Evolutionary conservation across 2,113 vertebrate genomes (phyloP).

Genomic region (Otocyon megalotis): DNA sequence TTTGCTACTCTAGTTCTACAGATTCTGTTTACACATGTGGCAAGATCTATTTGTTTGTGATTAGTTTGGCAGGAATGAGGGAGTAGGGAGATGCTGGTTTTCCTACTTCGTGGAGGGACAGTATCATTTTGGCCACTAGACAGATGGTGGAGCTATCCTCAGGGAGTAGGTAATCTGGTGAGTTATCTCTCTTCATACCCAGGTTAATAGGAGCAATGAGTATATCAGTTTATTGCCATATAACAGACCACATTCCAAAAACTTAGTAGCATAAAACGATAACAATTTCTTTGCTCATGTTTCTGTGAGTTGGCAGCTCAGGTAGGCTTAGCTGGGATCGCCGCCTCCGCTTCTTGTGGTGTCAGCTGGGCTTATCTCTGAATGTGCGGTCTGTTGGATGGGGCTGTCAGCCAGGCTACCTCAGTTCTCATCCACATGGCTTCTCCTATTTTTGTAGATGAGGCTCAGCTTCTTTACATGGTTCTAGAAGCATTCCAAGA

Average conservation of each 20-base stretch:
- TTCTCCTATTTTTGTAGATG: not conserved
- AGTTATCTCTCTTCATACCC: not conserved
- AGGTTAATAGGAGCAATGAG: not conserved
- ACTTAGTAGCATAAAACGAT: not conserved
- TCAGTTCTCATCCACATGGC: not conserved
- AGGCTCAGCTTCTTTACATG: not conserved
- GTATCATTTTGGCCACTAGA: not conserved
- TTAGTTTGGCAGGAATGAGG: not conserved
- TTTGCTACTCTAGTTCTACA: not conserved
- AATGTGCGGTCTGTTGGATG: not conserved
- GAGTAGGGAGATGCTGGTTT: not conserved
- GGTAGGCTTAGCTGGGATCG: not conserved
- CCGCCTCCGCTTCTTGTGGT: not conserved
- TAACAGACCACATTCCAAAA: not conserved
- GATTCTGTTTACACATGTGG: not conserved
- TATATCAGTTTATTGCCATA: not conserved
- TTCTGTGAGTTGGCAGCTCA: not conserved
- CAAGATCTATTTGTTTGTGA: not conserved
- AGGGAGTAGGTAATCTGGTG: not conserved
- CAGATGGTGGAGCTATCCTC: not conserved
- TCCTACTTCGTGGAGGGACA: not conserved
- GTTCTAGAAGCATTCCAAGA: not conserved
- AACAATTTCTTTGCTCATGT: not conserved
- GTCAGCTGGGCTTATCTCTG: not conserved
- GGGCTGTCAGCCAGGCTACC: not conserved